A percentile compares a stretch with the other conserved stretches of the same genome.
Evolutionary conservation across 2,797 vertebrate genomes (phyloP).

Genomic region (Smutsia temminckii): DNA sequence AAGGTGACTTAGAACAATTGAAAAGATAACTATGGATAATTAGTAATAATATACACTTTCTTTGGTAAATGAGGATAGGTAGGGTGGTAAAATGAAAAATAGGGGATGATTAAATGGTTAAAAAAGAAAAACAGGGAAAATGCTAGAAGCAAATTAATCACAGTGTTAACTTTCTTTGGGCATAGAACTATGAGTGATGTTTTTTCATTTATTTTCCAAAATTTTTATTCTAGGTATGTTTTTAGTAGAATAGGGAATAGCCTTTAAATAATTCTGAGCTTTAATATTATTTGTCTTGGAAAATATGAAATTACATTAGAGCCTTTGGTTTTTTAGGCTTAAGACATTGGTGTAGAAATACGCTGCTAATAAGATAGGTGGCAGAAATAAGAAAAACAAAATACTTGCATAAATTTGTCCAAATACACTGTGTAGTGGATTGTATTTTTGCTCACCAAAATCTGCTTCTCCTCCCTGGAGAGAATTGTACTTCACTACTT

Average conservation of each 20-base stretch:
- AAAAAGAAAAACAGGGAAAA: neutral
- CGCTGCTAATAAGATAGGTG: neutral
- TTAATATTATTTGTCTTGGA: neutral
- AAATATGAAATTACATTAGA: neutral
- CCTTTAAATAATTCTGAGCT: neutral
- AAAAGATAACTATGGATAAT: neutral
- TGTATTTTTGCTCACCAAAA: neutral
- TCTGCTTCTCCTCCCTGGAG: neutral
- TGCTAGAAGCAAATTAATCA: neutral
- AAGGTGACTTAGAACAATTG: neutral
- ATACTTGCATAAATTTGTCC: neutral
- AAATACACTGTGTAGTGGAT: neutral
- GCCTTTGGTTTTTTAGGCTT: neutral
- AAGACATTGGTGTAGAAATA: neutral
- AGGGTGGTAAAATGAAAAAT: neutral
- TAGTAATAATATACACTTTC: neutral
- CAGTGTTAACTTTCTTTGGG: neutral
- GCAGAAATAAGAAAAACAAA: neutral
- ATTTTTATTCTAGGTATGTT: neutral
- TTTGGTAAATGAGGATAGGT: neutral
- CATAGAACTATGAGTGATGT: neutral
- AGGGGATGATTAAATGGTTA: neutral
- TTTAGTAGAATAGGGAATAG: neutral
- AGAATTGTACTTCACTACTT: neutral
- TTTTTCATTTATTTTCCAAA: neutral